Evolutionary conservation across 1,140 invertebrate species (phyloP), one percentile per base, ranked within the genome.

Genomic region (Oscheius sp.): DNA sequence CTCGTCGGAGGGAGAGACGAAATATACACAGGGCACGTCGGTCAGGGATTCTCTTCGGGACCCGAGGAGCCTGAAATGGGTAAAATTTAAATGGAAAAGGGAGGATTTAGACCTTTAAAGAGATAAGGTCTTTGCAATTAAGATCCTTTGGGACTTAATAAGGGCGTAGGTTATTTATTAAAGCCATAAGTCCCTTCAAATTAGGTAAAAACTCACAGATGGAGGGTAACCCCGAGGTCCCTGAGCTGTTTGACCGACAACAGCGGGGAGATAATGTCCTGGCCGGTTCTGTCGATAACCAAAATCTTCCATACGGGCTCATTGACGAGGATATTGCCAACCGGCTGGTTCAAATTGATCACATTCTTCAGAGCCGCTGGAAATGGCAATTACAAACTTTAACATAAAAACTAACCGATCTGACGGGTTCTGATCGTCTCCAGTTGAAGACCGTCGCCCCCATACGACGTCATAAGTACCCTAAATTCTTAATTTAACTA

Each of bases 11-110:
- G 97, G 95, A 77, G 92, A 89, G 86, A 97, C 95, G 85, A 99
- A 99, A 86, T 99, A 99, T 58, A 99, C 91, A 10, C 94, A 95
- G 75, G 96, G 95, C 18, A 97, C 95, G 88, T 99, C 97, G 2
- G 95, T 94, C 79, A 99, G 94, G 4, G 91, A 88, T 86, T 98
- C 95, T 77, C 96, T 88, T 82, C 96, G 92, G 3, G 93, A 93
- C 86, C 97, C 93, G 32, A 84, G 67, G n/a, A 81, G 49, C 35
- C 78, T 79, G 62, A 52, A 74, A 67, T 49, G 42, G 31, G 0
- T 18, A 45, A 15, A 45, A 45, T 15, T 18, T 45, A 45, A 0
- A 45, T 18, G 18, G 42, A 45, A 18, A 18, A 23, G 42, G 23
- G 66, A 70, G 75, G 18, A 73, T 73, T 58, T 23, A 77, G 35